Base-by-base conservation (phyloP, 2,113 vertebrate species). In the Hepsetus odoe region DNA sequence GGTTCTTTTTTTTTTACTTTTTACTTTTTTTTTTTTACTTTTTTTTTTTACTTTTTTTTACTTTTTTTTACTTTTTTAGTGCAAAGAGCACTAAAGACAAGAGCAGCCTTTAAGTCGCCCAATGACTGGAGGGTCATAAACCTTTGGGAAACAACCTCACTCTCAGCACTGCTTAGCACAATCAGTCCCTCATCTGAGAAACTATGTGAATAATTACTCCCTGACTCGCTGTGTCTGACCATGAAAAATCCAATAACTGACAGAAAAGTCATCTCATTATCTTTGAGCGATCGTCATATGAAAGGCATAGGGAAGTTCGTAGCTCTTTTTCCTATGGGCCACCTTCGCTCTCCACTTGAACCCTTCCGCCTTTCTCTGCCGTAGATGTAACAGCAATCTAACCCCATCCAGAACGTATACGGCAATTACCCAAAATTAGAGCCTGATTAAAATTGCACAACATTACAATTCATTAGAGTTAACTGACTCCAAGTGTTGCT, bases 391-490 rank as follows among this genome's bases (percentile, higher is more conserved):
- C 72, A 83, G 74, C 76, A 87, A 87, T 84, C 58, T 82, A 85
- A 82, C 74, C 66, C 58, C 49, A 53, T 85, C 46, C 64, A 87
- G 81, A 86, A 85, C 86, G 87, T 80, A 80, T 56, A 77, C 66
- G 68, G 74, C 82, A 87, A 90, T 91, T 90, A 90, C 80, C 73
- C 66, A 76, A 66, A 88, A 90, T 90, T 85, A 90, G 64, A 75
- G 65, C 40, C 75, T 82, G 71, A 87, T 89, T 91, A 79, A 85
- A 89, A 91, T 77, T 88, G 83, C 80, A 86, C 86, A 88, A 88
- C 82, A 87, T 88, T 86, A 83, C 77, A 86, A 88, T 88, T 90
- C 82, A 90, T 91, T 89, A 84, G 58, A 84, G 81, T 66, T 87
- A 85, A 89, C 85, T 86, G 76, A 88, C 85, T 83, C 77, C 53